Conservation (phyloP, 2,888 invertebrate species). For the Lucinisca nassula region DNA sequence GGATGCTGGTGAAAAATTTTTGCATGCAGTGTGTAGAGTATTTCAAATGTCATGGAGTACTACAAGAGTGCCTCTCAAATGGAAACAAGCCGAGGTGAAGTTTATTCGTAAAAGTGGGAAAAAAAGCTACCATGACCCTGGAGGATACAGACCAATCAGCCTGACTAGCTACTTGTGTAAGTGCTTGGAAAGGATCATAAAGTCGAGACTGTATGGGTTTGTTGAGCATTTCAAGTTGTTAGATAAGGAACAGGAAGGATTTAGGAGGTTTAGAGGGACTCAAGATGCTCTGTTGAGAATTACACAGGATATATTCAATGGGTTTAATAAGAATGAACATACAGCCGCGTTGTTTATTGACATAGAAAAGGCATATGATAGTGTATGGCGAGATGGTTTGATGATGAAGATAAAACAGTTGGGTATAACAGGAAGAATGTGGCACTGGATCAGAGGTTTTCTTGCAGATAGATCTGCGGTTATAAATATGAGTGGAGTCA, state of each 20-base stretch:
- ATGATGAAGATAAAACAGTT: slow-evolving; percentile 23
- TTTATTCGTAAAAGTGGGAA: no score
- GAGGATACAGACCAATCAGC: slow-evolving; percentile 22
- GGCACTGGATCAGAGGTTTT: slow-evolving; percentile 10
- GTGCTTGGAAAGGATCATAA: slow-evolving; percentile 23
- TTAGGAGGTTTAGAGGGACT: slow-evolving; percentile 22
- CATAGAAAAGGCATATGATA: slow-evolving; percentile 38
- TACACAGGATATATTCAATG: slow-evolving; percentile 27
- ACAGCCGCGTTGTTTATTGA: slow-evolving; percentile 30
- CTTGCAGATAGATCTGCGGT: slow-evolving; percentile 18
- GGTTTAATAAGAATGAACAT: slow-evolving; percentile 23
- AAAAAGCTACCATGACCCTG: no score
- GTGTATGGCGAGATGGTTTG: slow-evolving; percentile 46
- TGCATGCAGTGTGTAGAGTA: not conserved
- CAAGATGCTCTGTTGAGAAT: slow-evolving; percentile 28
- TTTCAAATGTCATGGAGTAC: slow-evolving; percentile 9
- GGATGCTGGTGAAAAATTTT: slow-evolving; percentile 19
- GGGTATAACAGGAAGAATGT: slow-evolving; percentile 32
- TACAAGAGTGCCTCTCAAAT: no score
- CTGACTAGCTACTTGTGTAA: slow-evolving; percentile 27
- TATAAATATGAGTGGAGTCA: not conserved
- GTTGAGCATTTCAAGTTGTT: slow-evolving; percentile 15
- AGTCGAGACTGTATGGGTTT: slow-evolving; percentile 21
- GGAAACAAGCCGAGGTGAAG: no score
- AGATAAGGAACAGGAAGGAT: slow-evolving; percentile 33